Conservation (phyloP, 1,140 invertebrate genomes). For the Aricia agestis region DNA sequence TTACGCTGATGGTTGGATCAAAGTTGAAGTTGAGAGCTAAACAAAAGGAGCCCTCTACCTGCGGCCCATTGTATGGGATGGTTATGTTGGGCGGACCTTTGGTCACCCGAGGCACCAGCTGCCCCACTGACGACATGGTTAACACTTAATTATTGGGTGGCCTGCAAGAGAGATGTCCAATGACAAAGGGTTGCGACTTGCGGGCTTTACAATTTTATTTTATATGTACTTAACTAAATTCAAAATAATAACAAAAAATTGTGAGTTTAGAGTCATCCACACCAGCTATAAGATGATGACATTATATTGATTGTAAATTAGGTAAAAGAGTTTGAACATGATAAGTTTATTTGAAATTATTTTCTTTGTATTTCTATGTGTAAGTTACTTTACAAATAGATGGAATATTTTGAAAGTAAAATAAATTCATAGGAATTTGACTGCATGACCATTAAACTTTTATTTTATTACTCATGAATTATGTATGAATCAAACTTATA, state of each 20-base stretch:
- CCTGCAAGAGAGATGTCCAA: slow-evolving; percentile 18
- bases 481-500: too few relatives aligned
- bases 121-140: slow-evolving; percentile 65
- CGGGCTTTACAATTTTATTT: neutral
- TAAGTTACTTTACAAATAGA: neutral
- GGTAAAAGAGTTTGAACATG: too few relatives aligned
- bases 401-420: neutral
- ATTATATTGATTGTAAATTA: too few relatives aligned
- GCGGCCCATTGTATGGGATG: slow-evolving; percentile 56
- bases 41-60: slow-evolving; percentile 66
- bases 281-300: too few relatives aligned
- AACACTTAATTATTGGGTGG: slow-evolving; percentile 14
- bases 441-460: too few relatives aligned
- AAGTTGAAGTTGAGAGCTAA: slow-evolving; percentile 66
- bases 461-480: too few relatives aligned
- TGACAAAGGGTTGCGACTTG: neutral
- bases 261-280: too few relatives aligned
- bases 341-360: too few relatives aligned
- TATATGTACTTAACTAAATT: too few relatives aligned
- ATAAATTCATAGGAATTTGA: neutral
- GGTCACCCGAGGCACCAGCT: slow-evolving; percentile 65
- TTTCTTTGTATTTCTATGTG: too few relatives aligned
- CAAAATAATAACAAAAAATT: too few relatives aligned
- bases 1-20: slow-evolving; percentile 60
- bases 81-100: slow-evolving; percentile 58